Base-by-base conservation (phyloP, 2,888 invertebrate species). In the Schizaphis graminum region DNA sequence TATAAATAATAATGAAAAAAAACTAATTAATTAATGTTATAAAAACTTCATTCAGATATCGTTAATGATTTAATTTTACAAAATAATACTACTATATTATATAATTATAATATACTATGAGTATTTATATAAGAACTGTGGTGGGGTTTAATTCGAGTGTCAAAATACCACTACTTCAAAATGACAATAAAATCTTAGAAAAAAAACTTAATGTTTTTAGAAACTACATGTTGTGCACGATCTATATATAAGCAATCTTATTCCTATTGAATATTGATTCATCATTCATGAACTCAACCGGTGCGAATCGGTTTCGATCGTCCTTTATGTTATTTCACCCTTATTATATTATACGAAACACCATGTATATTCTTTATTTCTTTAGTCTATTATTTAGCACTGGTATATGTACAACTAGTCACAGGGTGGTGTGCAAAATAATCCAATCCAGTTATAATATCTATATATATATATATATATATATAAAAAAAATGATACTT, bases 281-380 rank as follows among this genome's bases (percentile, higher is more conserved):
- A 24, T 26, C 35, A 41, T 91, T 44, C 85, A 56, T 26, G 28
- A 85, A 91, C 85, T 44, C 57, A 49, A 67, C 61, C 49, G 87
- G 49, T 92, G 41, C 87, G 67, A 92, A 92, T 87, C 28, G 91
- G 86, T 47, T 53, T 49, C 53, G 53, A 41, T 16, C 91, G 57
- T 28, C 57, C 49, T 87, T 67, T 57, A n/a, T 91, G 41, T 91
- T 84, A 49, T 13, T 44, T 35, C 4, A 91, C 84, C 56, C 35
- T 84, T 77, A 56, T 56, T 84, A 24, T 84, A 24, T 84, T 85
- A n/a, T 85, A 77, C 84, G 53, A 1, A 35, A 35, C 77, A 77
- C 35, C 77, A 77, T 41, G 21, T 35, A 26, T 77, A 91, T 84
- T 91, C 56, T 13, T 41, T 61, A 47, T 53, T 84, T 91, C 56